These are phyloP conservation scores for Potamilus streckersoni DNA, from an alignment of 1,140 invertebrate genomes.

Conservation along the genomic window DNA sequence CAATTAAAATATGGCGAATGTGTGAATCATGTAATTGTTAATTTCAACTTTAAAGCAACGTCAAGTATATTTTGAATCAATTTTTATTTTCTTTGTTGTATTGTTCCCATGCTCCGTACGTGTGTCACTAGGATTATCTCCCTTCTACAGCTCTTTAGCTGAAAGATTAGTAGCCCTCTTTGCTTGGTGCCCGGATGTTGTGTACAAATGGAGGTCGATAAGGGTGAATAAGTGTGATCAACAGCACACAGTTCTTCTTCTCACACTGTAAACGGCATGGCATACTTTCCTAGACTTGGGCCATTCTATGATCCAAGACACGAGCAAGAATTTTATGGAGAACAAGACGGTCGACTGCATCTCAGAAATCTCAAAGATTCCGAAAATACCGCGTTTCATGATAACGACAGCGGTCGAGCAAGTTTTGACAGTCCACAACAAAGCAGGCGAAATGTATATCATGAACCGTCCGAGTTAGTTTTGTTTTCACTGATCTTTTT, in stretches of 20 bases:
- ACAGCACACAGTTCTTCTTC: not conserved
- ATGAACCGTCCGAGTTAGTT: no score
- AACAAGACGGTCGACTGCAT: slow-evolving; percentile 20
- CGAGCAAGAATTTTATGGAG: slow-evolving; percentile 30
- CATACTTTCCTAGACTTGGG: slow-evolving; percentile 29
- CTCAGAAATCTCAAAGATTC: slow-evolving; percentile 11
- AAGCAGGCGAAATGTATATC: no score
- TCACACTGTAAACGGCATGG: slow-evolving; percentile 10
- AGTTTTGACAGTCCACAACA: not conserved
- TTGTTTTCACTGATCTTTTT: no score
- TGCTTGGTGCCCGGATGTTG: slow-evolving; percentile 25
- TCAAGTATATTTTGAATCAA: no score
- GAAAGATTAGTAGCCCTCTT: not conserved
- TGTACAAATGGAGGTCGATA: slow-evolving; percentile 2
- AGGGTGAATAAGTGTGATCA: slow-evolving; percentile 1
- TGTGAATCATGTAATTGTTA: no score
- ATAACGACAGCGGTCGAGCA: no score
- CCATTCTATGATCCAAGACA: slow-evolving; percentile 30
- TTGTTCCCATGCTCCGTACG: no score
- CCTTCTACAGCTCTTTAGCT: no score
- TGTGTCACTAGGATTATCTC: no score
- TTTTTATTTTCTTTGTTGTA: no score
- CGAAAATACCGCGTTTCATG: not conserved
- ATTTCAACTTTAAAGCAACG: no score
- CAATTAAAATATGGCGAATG: no score